phyloP scores from a whole-genome alignment of 2,797 vertebrate genomes.

The Carapus acus region DNA sequence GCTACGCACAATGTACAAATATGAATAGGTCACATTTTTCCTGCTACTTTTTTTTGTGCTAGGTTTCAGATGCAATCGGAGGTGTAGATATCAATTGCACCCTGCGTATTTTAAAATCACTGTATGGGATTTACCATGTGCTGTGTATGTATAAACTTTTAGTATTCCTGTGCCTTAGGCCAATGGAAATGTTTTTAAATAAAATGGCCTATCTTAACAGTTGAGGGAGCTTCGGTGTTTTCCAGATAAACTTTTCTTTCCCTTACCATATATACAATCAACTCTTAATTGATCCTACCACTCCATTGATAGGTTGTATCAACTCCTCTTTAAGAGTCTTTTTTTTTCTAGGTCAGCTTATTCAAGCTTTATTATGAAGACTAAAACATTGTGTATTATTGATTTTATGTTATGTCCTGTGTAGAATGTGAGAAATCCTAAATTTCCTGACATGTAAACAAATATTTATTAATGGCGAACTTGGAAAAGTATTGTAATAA shows the following conservation, averaged over 20 bases:
- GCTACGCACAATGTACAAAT: slow-evolving; percentile 68
- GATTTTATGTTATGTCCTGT: slow-evolving; percentile 74
- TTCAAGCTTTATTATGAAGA: slow-evolving; percentile 74
- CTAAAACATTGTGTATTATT: slow-evolving; percentile 71
- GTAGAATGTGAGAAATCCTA: slow-evolving; percentile 74
- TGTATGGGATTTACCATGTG: slow-evolving; percentile 62
- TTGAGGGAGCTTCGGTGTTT: slow-evolving; percentile 66
- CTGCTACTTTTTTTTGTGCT: slow-evolving; percentile 51
- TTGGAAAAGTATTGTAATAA: slow-evolving; percentile 67
- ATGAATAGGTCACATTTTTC: slow-evolving; percentile 49
- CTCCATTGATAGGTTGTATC: slow-evolving; percentile 71
- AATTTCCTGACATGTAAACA: slow-evolving; percentile 77
- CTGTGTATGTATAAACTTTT: slow-evolving; percentile 68
- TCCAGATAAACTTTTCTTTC: slow-evolving; percentile 61
- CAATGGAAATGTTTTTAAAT: slow-evolving; percentile 75
- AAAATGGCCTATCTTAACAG: slow-evolving; percentile 72
- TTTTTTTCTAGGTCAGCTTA: slow-evolving; percentile 72
- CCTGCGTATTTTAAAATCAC: slow-evolving; percentile 58
- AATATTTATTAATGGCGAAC: slow-evolving; percentile 79
- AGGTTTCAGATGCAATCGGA: slow-evolving; percentile 57
- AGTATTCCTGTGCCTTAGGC: slow-evolving; percentile 80
- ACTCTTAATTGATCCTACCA: slow-evolving; percentile 66
- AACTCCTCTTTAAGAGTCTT: slow-evolving; percentile 75
- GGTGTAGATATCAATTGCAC: slow-evolving; percentile 65
- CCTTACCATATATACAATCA: slow-evolving; percentile 63